Base-by-base conservation (phyloP, 2,113 vertebrate genomes). In the Hystrix cristata region DNA sequence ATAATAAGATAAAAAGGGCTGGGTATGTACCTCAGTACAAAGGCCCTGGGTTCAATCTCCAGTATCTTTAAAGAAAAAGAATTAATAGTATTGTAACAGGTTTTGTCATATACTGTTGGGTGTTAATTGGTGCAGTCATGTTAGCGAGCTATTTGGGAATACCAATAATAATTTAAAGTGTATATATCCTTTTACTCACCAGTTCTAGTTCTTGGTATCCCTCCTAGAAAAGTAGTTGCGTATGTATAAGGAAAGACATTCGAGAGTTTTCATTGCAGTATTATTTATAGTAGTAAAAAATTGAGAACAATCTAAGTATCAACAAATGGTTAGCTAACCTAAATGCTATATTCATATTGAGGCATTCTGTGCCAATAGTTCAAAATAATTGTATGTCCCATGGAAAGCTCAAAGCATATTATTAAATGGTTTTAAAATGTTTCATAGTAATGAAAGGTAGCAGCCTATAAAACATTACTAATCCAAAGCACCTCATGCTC, bases 201-300 rank as follows among this genome's bases (percentile, higher is more conserved):
- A 80, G n/a, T 96, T 87, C 38, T 78, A 1, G 84, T 95, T 90
- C 51, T 93, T 95, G n/a, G 7, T 69, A 34, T 88, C 27, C 34
- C 38, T 92, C 43, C 43, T 96, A 69, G 60, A 92, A 91, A 92
- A 83, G 43, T 48, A 92, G 82, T 89, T 95, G n/a, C 8, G 23
- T 64, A 38, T 82, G 38, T 91, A 46, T 62, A 23, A 85, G 87
- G 57, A 80, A 83, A 93, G 43, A 3, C 12, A 65, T 87, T 21
- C 71, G 43, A 65, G 38, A 29, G 67, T 94, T 80, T 94, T 92
- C 48, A 64, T 71, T 96, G 21, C 19, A 71, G 9, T 34, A 9
- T 87, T 87, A 65, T 90, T 91, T 94, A 64, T 89, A 69, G 46
- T 62, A 72, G 31, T 93, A 51, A 82, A 86, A 88, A 96, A n/a